Evolutionary conservation across 1,140 invertebrate species (phyloP), one percentile per base, ranked within the genome.

Genomic region (Elymnias hypermnestra): DNA sequence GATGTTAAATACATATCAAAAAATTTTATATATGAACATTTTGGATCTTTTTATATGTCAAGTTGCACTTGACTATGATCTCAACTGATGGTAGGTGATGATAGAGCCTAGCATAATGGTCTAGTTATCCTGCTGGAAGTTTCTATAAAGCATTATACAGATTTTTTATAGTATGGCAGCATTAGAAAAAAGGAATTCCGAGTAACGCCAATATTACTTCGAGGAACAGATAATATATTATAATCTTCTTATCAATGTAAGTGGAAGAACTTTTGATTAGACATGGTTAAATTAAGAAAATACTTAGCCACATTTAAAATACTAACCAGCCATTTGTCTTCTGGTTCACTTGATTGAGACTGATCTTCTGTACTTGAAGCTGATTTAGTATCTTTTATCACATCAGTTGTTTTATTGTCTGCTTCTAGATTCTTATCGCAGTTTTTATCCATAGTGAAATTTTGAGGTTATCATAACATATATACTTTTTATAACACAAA

Each of bases 251-350:
- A 17, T 7, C n/a, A n/a, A n/a, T n/a, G n/a, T n/a, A n/a, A n/a
- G n/a, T n/a, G n/a, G n/a, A 22, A 2, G 9, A 10, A 41, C 4
- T 14, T n/a, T 7, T n/a, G 18, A 35, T n/a, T 7, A 15, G 14
- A 9, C 48, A 3, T 26, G 25, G n/a, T 9, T 7, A 4, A n/a
- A 26, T 26, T 26, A 4, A n/a, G 1, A 26, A 26, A 1, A 9
- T 9, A 3, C 1, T 9, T 29, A 14, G 0, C 9, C 12, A 13
- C 9, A 29, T 9, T 13, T 15, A 33, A 5, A 15, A 0, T 53
- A 63, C 70, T 36, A 10, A 75, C 76, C 57, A 77, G 51, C 67
- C 67, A 81, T 38, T 70, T 75, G 35, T 81, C 72, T 49, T 67
- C 67, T 15, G 55, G 29, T 15, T 58, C 52, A 36, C 47, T 29